These are phyloP conservation scores for Hypsibius dujardini DNA, from an alignment of 1,140 invertebrate genomes.

Conservation along the genomic window DNA sequence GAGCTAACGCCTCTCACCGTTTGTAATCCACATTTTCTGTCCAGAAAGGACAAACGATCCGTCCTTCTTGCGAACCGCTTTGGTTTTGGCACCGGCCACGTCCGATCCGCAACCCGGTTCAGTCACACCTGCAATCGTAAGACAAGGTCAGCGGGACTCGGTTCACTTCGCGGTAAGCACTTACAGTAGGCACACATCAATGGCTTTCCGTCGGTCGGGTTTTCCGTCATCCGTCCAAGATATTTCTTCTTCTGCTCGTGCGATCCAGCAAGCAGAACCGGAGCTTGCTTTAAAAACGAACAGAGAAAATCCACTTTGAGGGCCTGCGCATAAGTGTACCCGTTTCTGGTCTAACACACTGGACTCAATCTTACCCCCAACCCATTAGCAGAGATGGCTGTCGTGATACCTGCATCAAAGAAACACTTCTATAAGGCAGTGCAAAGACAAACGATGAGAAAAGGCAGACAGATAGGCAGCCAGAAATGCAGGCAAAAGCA, in stretches of 20 bases:
- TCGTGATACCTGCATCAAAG: slow-evolving; percentile 54
- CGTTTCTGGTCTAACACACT: too few relatives aligned
- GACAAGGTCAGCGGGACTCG: too few relatives aligned
- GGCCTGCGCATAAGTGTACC: too few relatives aligned
- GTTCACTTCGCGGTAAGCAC: too few relatives aligned
- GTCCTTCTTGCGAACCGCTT: slow-evolving; percentile 79
- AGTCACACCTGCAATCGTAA: too few relatives aligned
- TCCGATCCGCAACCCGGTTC: slow-evolving; percentile 45
- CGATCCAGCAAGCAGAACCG: slow-evolving; percentile 62
- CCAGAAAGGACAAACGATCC: slow-evolving; percentile 80
- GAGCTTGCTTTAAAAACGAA: slow-evolving; percentile 58
- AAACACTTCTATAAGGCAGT: too few relatives aligned
- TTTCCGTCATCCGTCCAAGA: slow-evolving; percentile 56
- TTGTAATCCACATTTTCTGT: slow-evolving; percentile 99
- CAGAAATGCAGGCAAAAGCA: too few relatives aligned
- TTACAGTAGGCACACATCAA: slow-evolving; percentile 60
- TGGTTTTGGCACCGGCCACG: slow-evolving; percentile 70
- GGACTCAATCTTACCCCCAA: slow-evolving; percentile 57
- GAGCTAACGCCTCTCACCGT: slow-evolving; percentile 58
- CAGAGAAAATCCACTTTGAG: too few relatives aligned
- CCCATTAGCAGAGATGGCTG: slow-evolving; percentile 69
- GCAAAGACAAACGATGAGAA: too few relatives aligned
- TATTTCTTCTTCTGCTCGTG: slow-evolving; percentile 82
- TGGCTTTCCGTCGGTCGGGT: slow-evolving; percentile 45
- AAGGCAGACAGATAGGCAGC: too few relatives aligned